These are phyloP conservation scores for Hydractinia symbiolongicarpus DNA, from an alignment of 30 jellyfish, hydroid and myxozoan species.

Conservation along the genomic window DNA sequence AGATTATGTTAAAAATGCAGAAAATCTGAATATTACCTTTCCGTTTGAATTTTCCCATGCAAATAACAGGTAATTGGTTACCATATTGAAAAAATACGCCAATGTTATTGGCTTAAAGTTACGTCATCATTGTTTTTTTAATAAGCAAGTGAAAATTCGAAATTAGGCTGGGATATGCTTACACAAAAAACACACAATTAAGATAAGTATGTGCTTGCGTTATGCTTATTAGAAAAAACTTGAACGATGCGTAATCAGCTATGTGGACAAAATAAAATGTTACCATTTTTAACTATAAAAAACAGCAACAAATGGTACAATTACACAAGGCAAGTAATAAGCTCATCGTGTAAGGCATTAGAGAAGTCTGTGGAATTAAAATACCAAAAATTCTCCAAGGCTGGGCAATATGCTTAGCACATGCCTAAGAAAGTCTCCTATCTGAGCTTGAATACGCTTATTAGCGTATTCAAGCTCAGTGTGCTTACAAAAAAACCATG, in stretches of 20 bases:
- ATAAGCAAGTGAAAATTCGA: constrained; percentile 1
- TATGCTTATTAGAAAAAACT: not conserved
- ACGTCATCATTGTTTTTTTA: not conserved
- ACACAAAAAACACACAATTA: not conserved
- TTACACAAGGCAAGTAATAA: not conserved
- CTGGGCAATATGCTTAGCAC: constrained; percentile 12
- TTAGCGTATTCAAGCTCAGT: not conserved
- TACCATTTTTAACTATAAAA: not conserved
- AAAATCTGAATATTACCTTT: too few species aligned
- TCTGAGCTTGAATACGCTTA: not conserved
- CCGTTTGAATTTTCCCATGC: too few species aligned
- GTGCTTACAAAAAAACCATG: too few species aligned
- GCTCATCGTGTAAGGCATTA: not conserved
- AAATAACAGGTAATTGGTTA: too few species aligned
- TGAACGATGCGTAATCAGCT: not conserved
- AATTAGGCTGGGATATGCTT: constrained; percentile 1
- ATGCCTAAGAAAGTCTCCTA: not conserved
- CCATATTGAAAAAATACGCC: too few species aligned
- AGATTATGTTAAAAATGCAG: too few species aligned
- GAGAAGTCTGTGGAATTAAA: not conserved
- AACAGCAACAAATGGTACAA: not conserved
- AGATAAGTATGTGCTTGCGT: not conserved
- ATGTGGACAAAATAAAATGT: not conserved
- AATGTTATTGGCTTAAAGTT: too few species aligned
- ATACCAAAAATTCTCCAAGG: not conserved